These are phyloP conservation scores for Nymphalis io DNA, from an alignment of 1,140 invertebrate genomes.

Conservation along the genomic window DNA sequence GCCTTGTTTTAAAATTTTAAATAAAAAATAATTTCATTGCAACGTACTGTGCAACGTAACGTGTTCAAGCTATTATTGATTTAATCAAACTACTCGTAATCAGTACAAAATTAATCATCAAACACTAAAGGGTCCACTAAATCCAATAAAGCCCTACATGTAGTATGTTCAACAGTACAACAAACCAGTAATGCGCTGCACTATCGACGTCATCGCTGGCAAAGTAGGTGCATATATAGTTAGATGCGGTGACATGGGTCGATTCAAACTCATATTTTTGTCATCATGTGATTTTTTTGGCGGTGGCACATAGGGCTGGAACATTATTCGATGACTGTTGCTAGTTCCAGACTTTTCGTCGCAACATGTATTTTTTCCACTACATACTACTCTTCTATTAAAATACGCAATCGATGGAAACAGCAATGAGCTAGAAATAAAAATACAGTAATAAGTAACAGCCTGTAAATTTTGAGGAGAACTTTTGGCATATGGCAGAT, in stretches of 20 bases:
- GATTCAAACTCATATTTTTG: constrained; percentile 68
- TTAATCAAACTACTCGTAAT: too few species aligned
- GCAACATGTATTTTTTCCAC: neutral
- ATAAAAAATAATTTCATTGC: too few species aligned
- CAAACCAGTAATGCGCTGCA: constrained; percentile 88
- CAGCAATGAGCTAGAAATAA: neutral
- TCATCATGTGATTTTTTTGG: constrained; percentile 56
- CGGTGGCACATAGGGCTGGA: constrained; percentile 45
- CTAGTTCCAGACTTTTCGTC: neutral
- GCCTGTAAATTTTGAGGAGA: too few species aligned
- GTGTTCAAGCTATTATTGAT: too few species aligned
- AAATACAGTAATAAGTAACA: too few species aligned
- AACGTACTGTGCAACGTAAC: too few species aligned
- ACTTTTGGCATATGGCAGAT: too few species aligned
- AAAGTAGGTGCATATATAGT: constrained; percentile 90
- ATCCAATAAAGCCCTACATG: neutral
- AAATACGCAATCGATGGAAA: neutral
- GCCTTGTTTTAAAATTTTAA: too few species aligned
- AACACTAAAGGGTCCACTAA: too few species aligned
- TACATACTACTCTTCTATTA: neutral
- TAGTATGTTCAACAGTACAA: neutral
- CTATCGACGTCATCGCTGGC: constrained; percentile 88
- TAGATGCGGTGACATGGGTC: constrained; percentile 93
- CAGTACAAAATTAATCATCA: neutral
- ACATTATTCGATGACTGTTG: constrained; percentile 44